A percentile compares a stretch with the other conserved stretches of the same genome.
phyloP scores from a whole-genome alignment of 2,797 vertebrate species.

The Iguana delicatissima region DNA sequence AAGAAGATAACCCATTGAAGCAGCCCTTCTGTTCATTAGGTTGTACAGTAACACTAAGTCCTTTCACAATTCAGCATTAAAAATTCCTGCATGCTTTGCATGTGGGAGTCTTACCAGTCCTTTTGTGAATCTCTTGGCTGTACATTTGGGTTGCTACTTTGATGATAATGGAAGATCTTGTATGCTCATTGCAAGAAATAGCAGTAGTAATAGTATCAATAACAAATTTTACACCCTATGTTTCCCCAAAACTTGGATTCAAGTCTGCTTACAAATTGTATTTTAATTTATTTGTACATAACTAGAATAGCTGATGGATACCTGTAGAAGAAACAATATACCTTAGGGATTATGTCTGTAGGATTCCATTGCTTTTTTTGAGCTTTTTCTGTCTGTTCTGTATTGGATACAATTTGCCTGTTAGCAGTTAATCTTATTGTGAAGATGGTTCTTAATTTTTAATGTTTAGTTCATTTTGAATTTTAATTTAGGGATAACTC shows the following conservation, averaged over 20 bases:
- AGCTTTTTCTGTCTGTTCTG: not conserved
- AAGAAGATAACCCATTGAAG: not conserved
- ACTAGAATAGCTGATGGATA: not conserved
- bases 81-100: not conserved
- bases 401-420: not conserved
- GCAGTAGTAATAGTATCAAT: no score
- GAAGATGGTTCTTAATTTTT: slow-evolving; percentile 15
- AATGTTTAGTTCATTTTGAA: slow-evolving; percentile 39
- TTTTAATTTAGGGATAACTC: not conserved
- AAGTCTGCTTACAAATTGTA: no score
- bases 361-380: not conserved
- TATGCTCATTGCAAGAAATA: not conserved
- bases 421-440: not conserved
- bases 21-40: not conserved
- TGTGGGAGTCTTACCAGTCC: not conserved
- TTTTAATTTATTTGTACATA: no score
- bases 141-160: not conserved
- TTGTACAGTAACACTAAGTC: not conserved
- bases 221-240: no score
- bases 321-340: not conserved
- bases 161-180: not conserved
- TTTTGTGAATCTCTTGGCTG: not conserved
- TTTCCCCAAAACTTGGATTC: no score
- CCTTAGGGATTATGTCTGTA: not conserved
- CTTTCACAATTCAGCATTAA: not conserved